These are phyloP conservation scores for Sebastes dallii DNA, from an alignment of 2,797 vertebrate species.

Conservation along the genomic window DNA sequence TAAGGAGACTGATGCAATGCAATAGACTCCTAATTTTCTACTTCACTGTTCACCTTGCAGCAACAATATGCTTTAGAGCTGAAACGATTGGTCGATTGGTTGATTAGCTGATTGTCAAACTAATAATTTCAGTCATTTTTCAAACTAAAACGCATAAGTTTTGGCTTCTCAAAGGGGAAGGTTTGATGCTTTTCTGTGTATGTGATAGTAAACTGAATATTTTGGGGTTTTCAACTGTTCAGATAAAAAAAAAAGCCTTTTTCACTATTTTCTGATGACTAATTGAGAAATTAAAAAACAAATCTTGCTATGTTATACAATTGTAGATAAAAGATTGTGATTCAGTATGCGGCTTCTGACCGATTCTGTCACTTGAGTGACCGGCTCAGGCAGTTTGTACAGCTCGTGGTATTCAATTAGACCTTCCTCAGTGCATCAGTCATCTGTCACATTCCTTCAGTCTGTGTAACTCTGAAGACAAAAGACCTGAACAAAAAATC, in stretches of 20 bases:
- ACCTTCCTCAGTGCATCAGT: not conserved
- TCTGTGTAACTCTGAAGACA: not conserved
- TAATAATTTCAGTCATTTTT: not conserved
- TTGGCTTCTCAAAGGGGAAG: not conserved
- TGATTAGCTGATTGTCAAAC: not conserved
- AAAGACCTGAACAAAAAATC: not conserved
- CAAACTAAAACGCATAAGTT: not conserved
- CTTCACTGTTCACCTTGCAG: not conserved
- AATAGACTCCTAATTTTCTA: not conserved
- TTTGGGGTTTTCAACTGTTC: not conserved
- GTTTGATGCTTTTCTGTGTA: not conserved
- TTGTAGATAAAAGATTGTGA: not conserved
- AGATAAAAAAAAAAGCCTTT: not conserved
- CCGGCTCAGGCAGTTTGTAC: not conserved
- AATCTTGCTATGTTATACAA: no score
- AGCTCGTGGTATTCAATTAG: rapidly evolving
- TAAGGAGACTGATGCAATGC: not conserved
- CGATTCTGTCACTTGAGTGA: no score
- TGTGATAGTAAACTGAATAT: not conserved
- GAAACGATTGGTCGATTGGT: not conserved
- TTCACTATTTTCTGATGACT: not conserved
- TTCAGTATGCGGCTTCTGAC: not conserved
- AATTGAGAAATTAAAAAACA: not conserved
- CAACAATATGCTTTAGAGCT: no score
- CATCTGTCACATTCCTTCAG: not conserved